Evolutionary conservation across 2,797 vertebrate genomes (phyloP).

Genomic region (Phrynocephalus forsythii): DNA sequence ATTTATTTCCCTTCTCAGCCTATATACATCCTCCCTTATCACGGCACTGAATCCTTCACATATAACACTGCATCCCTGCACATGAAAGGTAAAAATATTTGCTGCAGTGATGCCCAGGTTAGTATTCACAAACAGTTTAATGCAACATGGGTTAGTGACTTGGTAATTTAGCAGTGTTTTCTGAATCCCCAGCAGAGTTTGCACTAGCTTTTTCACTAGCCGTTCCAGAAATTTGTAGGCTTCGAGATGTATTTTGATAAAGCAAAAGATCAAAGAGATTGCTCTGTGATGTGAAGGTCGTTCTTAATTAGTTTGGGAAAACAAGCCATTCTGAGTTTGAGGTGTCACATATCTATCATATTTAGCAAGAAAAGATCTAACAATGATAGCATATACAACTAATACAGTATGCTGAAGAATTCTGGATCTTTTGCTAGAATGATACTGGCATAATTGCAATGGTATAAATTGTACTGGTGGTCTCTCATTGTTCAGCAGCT

Average conservation of each 20-base stretch:
- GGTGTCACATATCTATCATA: background rate
- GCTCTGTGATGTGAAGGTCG: background rate
- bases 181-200: background rate
- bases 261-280: background rate
- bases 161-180: background rate
- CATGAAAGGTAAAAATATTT: background rate
- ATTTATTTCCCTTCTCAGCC: background rate
- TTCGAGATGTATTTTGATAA: background rate
- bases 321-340: background rate
- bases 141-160: background rate
- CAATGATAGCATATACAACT: no score
- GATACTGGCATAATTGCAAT: no score
- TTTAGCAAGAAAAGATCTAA: no score
- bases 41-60: background rate
- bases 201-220: background rate
- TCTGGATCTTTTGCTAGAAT: no score
- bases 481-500: no score
- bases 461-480: no score
- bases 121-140: background rate
- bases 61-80: background rate
- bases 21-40: background rate
- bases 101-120: background rate
- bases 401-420: background rate
- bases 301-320: background rate
- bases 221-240: background rate